A percentile compares a stretch with the other conserved stretches of the same genome.
Evolutionary conservation across 2,797 vertebrate species (phyloP).

Genomic region (Pitangus sulphuratus): DNA sequence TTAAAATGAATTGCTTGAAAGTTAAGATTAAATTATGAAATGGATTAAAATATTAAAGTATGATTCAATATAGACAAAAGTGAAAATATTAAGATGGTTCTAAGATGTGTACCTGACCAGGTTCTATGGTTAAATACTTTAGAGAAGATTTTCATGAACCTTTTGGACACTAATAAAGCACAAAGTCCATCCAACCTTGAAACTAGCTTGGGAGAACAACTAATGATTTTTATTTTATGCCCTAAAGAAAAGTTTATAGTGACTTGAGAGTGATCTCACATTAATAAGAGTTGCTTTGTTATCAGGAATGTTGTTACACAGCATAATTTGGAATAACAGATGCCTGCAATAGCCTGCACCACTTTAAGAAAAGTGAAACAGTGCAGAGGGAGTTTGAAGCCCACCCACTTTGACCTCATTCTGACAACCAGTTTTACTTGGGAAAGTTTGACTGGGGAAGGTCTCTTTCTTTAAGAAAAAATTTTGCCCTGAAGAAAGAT

Average conservation of each 20-base stretch:
- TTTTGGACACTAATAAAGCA: background rate
- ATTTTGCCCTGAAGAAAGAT: background rate
- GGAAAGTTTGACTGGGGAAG: background rate
- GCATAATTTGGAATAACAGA: background rate
- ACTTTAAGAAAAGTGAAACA: background rate
- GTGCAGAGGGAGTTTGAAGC: background rate
- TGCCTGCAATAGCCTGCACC: background rate
- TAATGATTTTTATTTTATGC: background rate
- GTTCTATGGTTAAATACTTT: background rate
- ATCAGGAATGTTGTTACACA: background rate
- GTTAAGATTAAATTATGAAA: background rate
- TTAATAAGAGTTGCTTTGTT: background rate
- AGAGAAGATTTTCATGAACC: background rate
- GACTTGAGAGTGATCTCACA: background rate
- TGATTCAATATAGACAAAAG: background rate
- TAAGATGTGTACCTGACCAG: background rate
- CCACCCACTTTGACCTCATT: background rate
- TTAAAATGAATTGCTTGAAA: background rate
- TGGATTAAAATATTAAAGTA: background rate
- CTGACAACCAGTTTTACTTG: background rate
- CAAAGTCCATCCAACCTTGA: background rate
- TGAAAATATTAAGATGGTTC: background rate
- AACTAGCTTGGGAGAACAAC: background rate
- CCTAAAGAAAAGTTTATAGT: background rate
- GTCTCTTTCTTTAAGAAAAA: background rate